Evolutionary conservation across 2,113 vertebrate genomes (phyloP), one percentile per base, ranked within the genome.

Genomic region (Stigmatopora nigra): DNA sequence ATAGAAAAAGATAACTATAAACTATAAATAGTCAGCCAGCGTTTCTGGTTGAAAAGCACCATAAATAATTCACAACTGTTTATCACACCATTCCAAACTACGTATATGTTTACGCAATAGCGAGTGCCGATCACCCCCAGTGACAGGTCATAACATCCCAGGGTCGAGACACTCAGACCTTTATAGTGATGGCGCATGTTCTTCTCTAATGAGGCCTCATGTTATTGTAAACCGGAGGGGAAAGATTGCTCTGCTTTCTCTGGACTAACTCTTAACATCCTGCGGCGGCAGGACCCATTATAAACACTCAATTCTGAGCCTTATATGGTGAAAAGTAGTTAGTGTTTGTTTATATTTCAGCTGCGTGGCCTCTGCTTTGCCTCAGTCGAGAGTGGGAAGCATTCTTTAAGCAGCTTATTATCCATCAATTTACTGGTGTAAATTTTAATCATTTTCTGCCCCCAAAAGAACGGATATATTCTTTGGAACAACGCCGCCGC

Each of bases 291-390:
- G 76, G 79, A n/a, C 62, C 75, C 74, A 47, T 84, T 81, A 82
- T 79, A 84, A 85, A 78, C 75, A 68, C 75, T 44, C 67, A 78
- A 76, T 77, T 69, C 68, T 79, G 69, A 35, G 57, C 81, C 84
- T 81, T 88, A 85, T 87, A 86, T 88, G 84, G 84, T 80, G 76
- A 84, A 66, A 84, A 80, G 79, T 72, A 73, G 76, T 73, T 66
- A 65, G 80, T 84, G 83, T 82, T 85, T 87, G 82, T 85, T 87
- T 86, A 85, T 70, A 80, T 83, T 85, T 72, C 65, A 79, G 78
- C 68, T 65, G 71, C 79, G 71, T 73, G 78, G 78, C 79, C 72
- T 63, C 72, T 67, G 25, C 63, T 77, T 75, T 69, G 71, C 67
- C 65, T 79, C 72, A 71, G 72, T 79, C 53, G 65, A 12, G 65